These are phyloP conservation scores for Calephelis virginiensis DNA, from an alignment of 1,140 invertebrate species.

Conservation along the genomic window DNA sequence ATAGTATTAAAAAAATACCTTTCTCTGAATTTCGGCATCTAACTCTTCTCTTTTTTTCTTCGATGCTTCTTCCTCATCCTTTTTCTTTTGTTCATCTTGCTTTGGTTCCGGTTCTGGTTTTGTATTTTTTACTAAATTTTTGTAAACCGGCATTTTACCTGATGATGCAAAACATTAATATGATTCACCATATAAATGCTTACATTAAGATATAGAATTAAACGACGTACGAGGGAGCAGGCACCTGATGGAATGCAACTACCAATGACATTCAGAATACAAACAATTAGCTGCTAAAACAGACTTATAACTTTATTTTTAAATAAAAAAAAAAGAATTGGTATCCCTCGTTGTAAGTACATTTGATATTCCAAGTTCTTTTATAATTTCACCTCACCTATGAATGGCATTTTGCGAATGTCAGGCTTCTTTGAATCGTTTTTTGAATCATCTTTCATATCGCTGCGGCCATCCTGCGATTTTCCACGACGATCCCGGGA, in stretches of 20 bases:
- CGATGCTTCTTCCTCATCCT: conserved; percentile 59
- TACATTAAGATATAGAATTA: too few relatives aligned
- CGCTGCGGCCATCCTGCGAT: conserved; percentile 28
- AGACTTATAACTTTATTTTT: too few relatives aligned
- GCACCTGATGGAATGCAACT: too few relatives aligned
- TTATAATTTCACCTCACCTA: conserved; percentile 56
- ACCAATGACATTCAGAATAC: too few relatives aligned
- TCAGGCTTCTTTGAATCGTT: conserved; percentile 55
- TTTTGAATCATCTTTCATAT: conserved; percentile 28
- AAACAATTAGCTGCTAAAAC: too few relatives aligned
- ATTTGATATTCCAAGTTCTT: too few relatives aligned
- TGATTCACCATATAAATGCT: neutral
- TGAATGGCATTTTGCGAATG: conserved; percentile 74
- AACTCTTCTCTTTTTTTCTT: conserved; percentile 68
- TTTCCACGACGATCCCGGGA: neutral
- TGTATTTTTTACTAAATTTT: conserved; percentile 50
- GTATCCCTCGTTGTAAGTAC: too few relatives aligned
- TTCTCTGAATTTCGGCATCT: conserved; percentile 73
- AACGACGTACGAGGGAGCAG: too few relatives aligned
- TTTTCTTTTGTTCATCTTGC: conserved; percentile 75
- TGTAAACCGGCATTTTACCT: conserved; percentile 77
- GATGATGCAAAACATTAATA: conserved; percentile 22
- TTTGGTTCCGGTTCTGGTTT: conserved; percentile 73
- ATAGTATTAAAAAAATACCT: conserved; percentile 37
- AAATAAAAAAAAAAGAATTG: too few relatives aligned